Evolutionary conservation across 1,140 invertebrate genomes (phyloP), one percentile per base, ranked within the genome.

Genomic region (Listronotus oregonensis): DNA sequence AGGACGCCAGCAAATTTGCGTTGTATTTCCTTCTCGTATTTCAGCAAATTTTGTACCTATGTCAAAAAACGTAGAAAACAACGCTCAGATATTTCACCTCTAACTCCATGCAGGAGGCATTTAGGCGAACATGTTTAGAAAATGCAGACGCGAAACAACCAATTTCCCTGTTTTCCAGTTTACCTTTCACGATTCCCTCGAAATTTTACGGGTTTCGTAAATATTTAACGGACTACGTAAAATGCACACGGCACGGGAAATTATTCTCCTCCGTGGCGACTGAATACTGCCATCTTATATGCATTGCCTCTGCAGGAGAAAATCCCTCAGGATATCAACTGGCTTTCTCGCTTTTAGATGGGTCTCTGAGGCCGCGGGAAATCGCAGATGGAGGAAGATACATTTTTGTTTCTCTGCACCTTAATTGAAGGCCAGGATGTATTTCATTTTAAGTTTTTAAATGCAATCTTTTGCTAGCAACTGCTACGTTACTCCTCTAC

Each of bases 171-270:
- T 17, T 15, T 46, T 46, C 17, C 43, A 15, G 14, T 18, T 15
- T 46, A 11, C 11, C 43, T 15, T 46, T 17, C 14, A 46, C 14
- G 9, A n/a, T 15, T 17, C 14, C 4, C 43, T 14, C 14, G 11
- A 14, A 46, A 46, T 46, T 46, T 46, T 46, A 46, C 43, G 43
- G 43, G 6, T 46, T 18, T 14, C n/a, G 43, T 46, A 46, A 46
- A 46, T 46, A 46, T 46, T 46, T 46, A 46, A 46, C 43, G 12
- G 14, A 15, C 14, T 11, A 15, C 8, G 7, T 11, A 46, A 46
- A 46, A 46, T 46, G 17, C 43, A 46, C 43, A 18, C 10, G 43
- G 43, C n/a, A 46, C 43, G 7, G 4, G 43, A 18, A 46, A 46
- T 46, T 46, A 46, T 46, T 46, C 14, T 46, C 43, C 14, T 18